Conservation (phyloP, 2,888 invertebrate genomes). For the Acanthoscelides obtectus region DNA sequence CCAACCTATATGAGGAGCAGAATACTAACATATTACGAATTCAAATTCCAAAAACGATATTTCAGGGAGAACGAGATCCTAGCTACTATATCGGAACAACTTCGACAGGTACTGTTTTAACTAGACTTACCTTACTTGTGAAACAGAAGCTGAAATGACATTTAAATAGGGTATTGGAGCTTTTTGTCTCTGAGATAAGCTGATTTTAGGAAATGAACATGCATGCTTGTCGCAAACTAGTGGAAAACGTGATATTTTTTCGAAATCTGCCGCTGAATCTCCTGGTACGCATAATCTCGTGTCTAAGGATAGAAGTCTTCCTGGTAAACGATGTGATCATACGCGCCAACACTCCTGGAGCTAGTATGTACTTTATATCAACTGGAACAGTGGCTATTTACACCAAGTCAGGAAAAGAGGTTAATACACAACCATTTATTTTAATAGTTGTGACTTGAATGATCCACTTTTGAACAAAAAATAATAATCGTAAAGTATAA, state of each 20-base stretch:
- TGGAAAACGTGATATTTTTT: conserved; percentile 54
- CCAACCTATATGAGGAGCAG: conserved; percentile 51
- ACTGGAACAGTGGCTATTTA: conserved; percentile 54
- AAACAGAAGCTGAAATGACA: too few relatives aligned
- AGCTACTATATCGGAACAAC: conserved; percentile 51
- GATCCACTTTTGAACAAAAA: too few relatives aligned
- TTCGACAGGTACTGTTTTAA: conserved; percentile 38
- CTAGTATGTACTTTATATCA: conserved; percentile 57
- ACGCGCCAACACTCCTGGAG: conserved; percentile 49
- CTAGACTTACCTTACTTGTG: too few relatives aligned
- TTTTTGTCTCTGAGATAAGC: not conserved
- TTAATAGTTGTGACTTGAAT: too few relatives aligned
- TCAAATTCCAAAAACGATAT: conserved; percentile 55
- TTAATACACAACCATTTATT: conserved; percentile 13
- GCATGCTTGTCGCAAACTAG: conserved; percentile 52
- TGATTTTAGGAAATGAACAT: conserved; percentile 49
- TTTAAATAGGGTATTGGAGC: not conserved
- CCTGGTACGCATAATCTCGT: conserved; percentile 50
- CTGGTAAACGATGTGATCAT: conserved; percentile 54
- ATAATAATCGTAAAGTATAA: too few relatives aligned
- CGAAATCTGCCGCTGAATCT: conserved; percentile 49
- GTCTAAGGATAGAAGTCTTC: conserved; percentile 51
- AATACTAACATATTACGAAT: conserved; percentile 56
- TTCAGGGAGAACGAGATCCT: conserved; percentile 55
- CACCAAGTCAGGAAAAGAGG: conserved; percentile 48